Conservation (phyloP, 2,797 vertebrate genomes). For the Melanogrammus aeglefinus region DNA sequence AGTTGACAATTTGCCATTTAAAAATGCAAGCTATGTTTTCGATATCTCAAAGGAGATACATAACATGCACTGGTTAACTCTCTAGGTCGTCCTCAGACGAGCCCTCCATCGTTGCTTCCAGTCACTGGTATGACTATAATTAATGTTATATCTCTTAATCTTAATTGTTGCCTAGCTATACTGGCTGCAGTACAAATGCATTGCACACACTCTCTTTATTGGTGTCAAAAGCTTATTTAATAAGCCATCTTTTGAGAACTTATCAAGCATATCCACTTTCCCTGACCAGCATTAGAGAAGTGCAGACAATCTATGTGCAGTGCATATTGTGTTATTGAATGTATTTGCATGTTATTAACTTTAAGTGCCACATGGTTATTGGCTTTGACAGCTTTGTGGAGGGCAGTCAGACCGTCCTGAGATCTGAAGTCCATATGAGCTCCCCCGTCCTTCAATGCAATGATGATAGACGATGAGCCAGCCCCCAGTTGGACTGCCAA, state of each 20-base stretch:
- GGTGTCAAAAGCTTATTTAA: not conserved
- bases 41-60: not conserved
- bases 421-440: constrained; percentile 87
- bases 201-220: not conserved
- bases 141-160: not conserved
- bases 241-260: not conserved
- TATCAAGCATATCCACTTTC: not conserved
- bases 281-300: not conserved
- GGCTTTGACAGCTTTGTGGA: constrained; percentile 82
- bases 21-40: not conserved
- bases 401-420: constrained; percentile 83
- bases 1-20: not conserved
- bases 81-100: too few species aligned
- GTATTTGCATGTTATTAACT: constrained; percentile 3
- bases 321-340: not conserved
- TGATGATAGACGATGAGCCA: constrained; percentile 74
- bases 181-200: not conserved
- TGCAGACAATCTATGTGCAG: not conserved
- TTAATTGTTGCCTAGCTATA: not conserved
- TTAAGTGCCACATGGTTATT: constrained; percentile 72
- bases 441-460: constrained; percentile 77
- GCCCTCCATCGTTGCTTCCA: too few species aligned
- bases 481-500: constrained; percentile 76
- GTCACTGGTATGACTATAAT: not conserved
- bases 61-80: not conserved